Conservation (phyloP, 2,888 invertebrate genomes). For the Eristalis arbustorum region DNA sequence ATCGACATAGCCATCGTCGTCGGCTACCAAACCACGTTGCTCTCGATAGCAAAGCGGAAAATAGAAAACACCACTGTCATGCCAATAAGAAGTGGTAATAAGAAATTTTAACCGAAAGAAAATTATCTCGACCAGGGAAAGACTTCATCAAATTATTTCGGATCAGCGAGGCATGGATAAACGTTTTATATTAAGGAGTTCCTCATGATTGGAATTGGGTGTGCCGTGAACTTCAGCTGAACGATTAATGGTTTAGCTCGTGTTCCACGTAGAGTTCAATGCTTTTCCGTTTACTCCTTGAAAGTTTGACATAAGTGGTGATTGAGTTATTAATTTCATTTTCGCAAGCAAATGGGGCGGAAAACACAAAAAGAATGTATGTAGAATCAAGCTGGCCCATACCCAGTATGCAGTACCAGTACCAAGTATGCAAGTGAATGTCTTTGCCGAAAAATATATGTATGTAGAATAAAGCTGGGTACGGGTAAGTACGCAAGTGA, state of each 20-base stretch:
- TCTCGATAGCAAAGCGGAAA: neutral
- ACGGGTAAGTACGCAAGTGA: no score
- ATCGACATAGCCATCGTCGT: constrained; percentile 27
- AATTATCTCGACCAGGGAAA: constrained; percentile 14
- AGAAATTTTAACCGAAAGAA: constrained; percentile 57
- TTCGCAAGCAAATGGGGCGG: no score
- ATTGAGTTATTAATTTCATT: no score
- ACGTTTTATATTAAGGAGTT: constrained; percentile 4
- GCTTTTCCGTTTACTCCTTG: no score
- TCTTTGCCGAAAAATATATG: no score
- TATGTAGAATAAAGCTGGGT: no score
- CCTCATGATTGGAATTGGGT: neutral
- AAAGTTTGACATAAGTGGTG: no score
- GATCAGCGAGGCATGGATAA: neutral
- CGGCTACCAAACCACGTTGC: neutral
- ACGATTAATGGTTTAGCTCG: neutral
- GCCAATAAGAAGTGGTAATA: constrained; percentile 47
- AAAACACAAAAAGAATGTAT: no score
- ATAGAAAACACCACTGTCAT: constrained; percentile 47
- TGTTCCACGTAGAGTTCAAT: neutral
- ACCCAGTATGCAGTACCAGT: no score
- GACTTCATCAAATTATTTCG: constrained; percentile 30
- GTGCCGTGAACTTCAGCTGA: neutral
- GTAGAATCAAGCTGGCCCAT: no score
- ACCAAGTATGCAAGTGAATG: no score